phyloP scores from a whole-genome alignment of 1,140 invertebrate species.

The Archegozetes longisetosus region DNA sequence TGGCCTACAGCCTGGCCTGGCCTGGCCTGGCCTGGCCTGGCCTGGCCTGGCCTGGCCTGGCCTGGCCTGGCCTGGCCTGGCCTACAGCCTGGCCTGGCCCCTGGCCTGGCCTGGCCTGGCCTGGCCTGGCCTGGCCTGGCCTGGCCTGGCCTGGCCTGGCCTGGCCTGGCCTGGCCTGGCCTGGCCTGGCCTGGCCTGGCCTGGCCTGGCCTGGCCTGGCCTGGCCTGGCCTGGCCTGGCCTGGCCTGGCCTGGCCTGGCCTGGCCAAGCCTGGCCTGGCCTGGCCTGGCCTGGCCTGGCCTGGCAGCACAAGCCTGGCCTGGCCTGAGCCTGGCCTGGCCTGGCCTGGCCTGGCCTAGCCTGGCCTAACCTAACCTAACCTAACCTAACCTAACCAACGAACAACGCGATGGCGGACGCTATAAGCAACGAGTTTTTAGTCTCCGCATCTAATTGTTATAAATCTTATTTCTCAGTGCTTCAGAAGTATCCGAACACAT shows the following conservation, averaged over 20 bases:
- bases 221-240: slow-evolving; percentile 22
- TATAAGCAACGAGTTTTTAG: too few relatives aligned
- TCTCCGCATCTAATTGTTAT: too few relatives aligned
- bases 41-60: slow-evolving; percentile 18
- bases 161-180: slow-evolving; percentile 19
- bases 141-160: slow-evolving; percentile 19
- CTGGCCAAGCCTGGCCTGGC: slow-evolving; percentile 22
- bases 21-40: slow-evolving; percentile 18
- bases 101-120: too few relatives aligned
- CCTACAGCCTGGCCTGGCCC: slow-evolving; percentile 7
- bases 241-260: slow-evolving; percentile 18
- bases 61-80: slow-evolving; percentile 20
- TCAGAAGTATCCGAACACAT: too few relatives aligned
- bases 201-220: slow-evolving; percentile 23
- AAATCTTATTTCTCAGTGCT: too few relatives aligned
- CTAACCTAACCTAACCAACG: slow-evolving; percentile 21
- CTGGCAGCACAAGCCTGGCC: slow-evolving; percentile 19
- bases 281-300: slow-evolving; percentile 21
- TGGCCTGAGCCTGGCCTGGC: slow-evolving; percentile 23
- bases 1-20: slow-evolving; percentile 15
- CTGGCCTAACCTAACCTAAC: slow-evolving; percentile 19
- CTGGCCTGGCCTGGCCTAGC: slow-evolving; percentile 23
- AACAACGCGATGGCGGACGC: too few relatives aligned
- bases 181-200: slow-evolving; percentile 21
- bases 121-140: slow-evolving; percentile 19